phyloP scores from a whole-genome alignment of 2,888 invertebrate species.

The Omphaloscelis lunosa region DNA sequence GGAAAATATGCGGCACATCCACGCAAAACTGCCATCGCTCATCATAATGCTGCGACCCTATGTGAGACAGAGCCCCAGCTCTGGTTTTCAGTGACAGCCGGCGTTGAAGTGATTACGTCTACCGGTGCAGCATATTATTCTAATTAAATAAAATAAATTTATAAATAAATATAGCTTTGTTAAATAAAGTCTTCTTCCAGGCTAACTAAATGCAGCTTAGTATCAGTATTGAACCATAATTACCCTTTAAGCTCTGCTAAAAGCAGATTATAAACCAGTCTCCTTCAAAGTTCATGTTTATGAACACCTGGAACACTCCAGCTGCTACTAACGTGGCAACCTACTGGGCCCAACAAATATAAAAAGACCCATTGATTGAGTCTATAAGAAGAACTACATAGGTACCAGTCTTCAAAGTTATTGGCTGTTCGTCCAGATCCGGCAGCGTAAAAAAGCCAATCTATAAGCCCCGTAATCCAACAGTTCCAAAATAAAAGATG shows the following conservation, averaged over 20 bases:
- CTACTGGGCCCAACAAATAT: no score
- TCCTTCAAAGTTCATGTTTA: not conserved
- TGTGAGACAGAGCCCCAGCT: no score
- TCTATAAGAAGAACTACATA: not conserved
- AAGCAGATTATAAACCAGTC: not conserved
- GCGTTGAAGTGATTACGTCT: no score
- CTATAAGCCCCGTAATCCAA: slow-evolving; percentile 40
- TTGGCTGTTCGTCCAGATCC: not conserved
- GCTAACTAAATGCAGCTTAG: not conserved
- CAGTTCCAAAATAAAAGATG: slow-evolving; percentile 48
- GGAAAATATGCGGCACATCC: no score
- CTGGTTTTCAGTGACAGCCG: no score
- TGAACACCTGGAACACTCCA: not conserved
- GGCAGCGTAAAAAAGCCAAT: slow-evolving; percentile 15
- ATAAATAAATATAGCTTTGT: not conserved
- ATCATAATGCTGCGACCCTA: no score
- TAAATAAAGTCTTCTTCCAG: not conserved
- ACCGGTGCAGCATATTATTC: no score
- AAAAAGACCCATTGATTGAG: not conserved
- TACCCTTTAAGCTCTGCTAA: not conserved
- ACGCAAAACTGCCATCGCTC: no score
- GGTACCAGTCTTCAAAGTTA: not conserved
- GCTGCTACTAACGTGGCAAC: not conserved
- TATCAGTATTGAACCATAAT: not conserved
- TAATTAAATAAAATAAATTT: no score